Evolutionary conservation across 2,888 invertebrate species (phyloP), one percentile per base, ranked within the genome.

Genomic region (Melikaiella ostensackeni): DNA sequence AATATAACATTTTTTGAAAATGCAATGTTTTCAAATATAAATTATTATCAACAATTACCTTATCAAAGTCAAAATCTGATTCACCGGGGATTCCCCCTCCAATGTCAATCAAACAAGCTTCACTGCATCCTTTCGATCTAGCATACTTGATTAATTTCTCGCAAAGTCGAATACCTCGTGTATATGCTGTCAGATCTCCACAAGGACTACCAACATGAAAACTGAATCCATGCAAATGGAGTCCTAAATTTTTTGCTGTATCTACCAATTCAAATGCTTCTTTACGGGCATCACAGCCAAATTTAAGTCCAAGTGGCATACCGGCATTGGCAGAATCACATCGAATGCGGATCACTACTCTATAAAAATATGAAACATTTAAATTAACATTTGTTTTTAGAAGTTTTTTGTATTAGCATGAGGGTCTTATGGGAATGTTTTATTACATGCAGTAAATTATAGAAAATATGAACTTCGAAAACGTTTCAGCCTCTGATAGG

Each of bases 11-110:
- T 13, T 42, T 16, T 16, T 16, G 0, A 38, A 38, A 11, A 9
- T 38, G 11, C n/a, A n/a, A n/a, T n/a, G 42, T 1, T 42, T 16
- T 42, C 1, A 16, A 42, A 21, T 11, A 55, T 21, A 21, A 21
- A 55, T n/a, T 2, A 2, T 8, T 9, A 9, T 55, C 4, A 21
- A 21, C 55, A 55, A 55, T 77, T 83, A 93, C 92, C 89, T 92
- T 91, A 77, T 92, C 90, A 78, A 94, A 91, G 13, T 91, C 84
- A 70, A 91, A 82, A 46, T 89, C 89, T 7, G 86, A 89, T 13
- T 87, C 85, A 1, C 94, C 94, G n/a, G 93, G 93, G 84, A 93
- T 94, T 61, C 94, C 94, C 16, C 94, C 94, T 4, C 94, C 94
- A 81, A 94, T 93, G 86, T 95, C 94, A 76, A 91, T 87, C 70